A percentile compares a stretch with the other conserved stretches of the same genome.
phyloP scores from a whole-genome alignment of 2,113 vertebrate genomes.

The Cyanoliseus patagonus region DNA sequence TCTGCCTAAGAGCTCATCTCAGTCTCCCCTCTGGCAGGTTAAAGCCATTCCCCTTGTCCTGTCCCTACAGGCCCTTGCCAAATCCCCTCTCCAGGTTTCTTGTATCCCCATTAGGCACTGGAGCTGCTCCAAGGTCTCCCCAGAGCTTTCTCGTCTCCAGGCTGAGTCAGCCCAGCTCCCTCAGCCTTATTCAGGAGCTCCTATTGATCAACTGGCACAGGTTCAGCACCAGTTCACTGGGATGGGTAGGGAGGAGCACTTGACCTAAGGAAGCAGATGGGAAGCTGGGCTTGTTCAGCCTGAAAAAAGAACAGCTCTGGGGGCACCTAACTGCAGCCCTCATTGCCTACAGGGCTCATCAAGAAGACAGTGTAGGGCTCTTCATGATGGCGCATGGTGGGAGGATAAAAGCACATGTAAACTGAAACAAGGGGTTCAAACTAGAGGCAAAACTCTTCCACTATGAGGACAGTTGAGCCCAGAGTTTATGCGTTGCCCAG shows the following conservation, averaged over 20 bases:
- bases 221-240: not conserved
- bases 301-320: not conserved
- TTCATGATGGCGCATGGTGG: not conserved
- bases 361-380: not conserved
- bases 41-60: too few relatives aligned
- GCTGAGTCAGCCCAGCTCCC: not conserved
- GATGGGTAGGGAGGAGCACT: not conserved
- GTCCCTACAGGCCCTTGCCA: too few relatives aligned
- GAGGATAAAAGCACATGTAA: not conserved
- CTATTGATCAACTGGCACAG: not conserved
- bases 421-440: not conserved
- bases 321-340: not conserved
- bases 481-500: not conserved
- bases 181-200: not conserved
- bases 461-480: fast-evolving
- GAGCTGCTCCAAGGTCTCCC: not conserved
- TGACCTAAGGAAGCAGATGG: not conserved
- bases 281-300: not conserved
- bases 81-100: not conserved
- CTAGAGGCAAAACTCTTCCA: not conserved
- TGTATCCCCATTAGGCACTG: not conserved
- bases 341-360: not conserved
- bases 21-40: too few relatives aligned
- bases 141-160: not conserved
- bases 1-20: too few relatives aligned